Base-by-base conservation (phyloP, 2,797 vertebrate species). In the Xenentodon cancila region DNA sequence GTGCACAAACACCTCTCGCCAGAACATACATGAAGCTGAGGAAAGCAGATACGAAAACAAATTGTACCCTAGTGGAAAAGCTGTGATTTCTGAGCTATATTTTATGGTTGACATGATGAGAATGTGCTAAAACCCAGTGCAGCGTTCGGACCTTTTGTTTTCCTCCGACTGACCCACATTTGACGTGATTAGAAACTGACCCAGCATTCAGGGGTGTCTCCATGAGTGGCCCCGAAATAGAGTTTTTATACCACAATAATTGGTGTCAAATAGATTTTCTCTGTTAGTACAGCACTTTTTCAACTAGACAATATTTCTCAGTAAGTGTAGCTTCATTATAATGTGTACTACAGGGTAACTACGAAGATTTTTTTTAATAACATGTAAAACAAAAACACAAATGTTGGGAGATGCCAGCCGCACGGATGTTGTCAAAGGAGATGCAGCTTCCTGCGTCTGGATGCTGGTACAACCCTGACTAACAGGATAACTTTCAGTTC, bases 121-220 rank as follows among this genome's bases (percentile, higher is more conserved):
- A 88, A 84, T 69, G 77, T 86, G 89, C 74, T 89, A 86, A 91
- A 88, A 83, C 84, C 66, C 22, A 37, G 30, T 25, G 49, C 66
- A 11, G 37, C 66, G 46, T 84, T 82, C 72, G 64, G 53, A 66
- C 62, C 75, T 75, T 81, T 85, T 89, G 85, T 90, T 82, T 80
- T 80, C 73, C 71, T 84, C 75, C 80, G 74, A 82, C 80, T 93
- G 91, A 92, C 89, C 91, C 84, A 91, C 76, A 91, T 89, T 67
- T 9, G 13, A 47, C 71, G 80, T 82, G 83, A 83, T 89, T 88
- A 84, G 72, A 80, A 74, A 70, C 46, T 53, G 68, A 81, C 71
- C 80, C 84, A 80, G 81, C 74, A 76, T 84, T 79, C 67, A 63
- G 52, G 68, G 78, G 70, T 64, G 58, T 66, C 73, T 65, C 68